Conservation (phyloP, 2,113 vertebrate genomes). For the Paracanthobrama guichenoti region DNA sequence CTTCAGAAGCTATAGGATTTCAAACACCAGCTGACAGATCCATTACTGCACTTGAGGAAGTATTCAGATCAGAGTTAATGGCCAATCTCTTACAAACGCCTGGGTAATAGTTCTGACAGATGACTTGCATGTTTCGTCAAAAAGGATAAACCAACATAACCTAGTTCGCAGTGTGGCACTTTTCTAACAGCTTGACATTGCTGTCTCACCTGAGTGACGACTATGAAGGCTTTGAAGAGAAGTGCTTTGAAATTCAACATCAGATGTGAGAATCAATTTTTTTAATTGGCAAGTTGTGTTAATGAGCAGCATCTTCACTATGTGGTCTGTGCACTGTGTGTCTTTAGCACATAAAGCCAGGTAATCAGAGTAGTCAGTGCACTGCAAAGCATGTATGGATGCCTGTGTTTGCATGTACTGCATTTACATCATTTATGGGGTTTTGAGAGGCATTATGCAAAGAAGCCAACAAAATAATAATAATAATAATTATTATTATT, state of each 20-base stretch:
- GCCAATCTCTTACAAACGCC: background rate
- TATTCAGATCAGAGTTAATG: conserved; percentile 4
- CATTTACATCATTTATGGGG: background rate
- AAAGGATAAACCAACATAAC: conserved; percentile 9
- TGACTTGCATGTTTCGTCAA: background rate
- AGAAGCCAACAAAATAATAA: background rate
- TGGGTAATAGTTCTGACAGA: background rate
- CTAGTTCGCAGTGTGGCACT: conserved; percentile 28
- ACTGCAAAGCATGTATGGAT: background rate
- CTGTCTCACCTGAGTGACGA: conserved; percentile 41
- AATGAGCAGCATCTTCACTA: conserved; percentile 58
- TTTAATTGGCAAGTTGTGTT: conserved; percentile 57
- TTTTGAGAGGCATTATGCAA: background rate
- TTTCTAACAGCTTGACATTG: conserved; percentile 21
- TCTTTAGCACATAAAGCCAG: conserved; percentile 26
- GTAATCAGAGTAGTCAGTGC: background rate
- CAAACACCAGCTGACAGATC: background rate
- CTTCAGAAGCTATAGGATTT: background rate
- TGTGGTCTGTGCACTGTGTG: background rate
- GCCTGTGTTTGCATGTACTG: background rate
- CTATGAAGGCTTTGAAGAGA: conserved; percentile 60
- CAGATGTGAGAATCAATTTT: conserved; percentile 60
- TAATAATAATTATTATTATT: background rate
- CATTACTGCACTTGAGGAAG: background rate
- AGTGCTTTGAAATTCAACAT: conserved; percentile 68